Conservation (phyloP, 2,888 invertebrate genomes). For the Drosophila subquinaria region DNA sequence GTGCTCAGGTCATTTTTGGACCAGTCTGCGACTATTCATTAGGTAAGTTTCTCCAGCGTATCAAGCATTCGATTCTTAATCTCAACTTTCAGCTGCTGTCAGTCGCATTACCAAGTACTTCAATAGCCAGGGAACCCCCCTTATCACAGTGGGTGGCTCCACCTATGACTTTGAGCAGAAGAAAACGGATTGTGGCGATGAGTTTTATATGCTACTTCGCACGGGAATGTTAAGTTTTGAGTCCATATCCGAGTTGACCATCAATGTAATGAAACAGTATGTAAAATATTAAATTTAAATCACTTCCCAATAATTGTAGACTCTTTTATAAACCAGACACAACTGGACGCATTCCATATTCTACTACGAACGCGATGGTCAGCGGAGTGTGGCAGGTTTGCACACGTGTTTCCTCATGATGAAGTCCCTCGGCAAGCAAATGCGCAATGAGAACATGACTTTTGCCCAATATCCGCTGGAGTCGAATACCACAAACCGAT, state of each 20-base stretch:
- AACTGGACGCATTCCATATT: constrained; percentile 90
- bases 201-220: constrained; percentile 92
- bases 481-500: constrained; percentile 87
- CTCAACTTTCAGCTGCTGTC: constrained; percentile 89
- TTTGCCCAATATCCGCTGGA: constrained; percentile 84
- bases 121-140: constrained; percentile 90
- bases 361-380: constrained; percentile 91
- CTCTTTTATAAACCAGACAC: constrained; percentile 86
- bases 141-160: constrained; percentile 93
- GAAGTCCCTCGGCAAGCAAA: constrained; percentile 89
- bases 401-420: constrained; percentile 92
- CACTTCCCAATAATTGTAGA: neutral
- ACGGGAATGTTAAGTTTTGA: constrained; percentile 91
- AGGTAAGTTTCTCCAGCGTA: constrained; percentile 87
- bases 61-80: neutral
- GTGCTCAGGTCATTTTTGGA: constrained; percentile 92
- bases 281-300: constrained; percentile 55
- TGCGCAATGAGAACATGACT: constrained; percentile 85
- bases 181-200: constrained; percentile 90
- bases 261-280: constrained; percentile 90
- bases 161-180: constrained; percentile 91
- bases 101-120: constrained; percentile 92
- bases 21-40: constrained; percentile 93
- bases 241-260: constrained; percentile 90
- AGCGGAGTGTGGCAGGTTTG: constrained; percentile 88